Evolutionary conservation across 1,140 invertebrate species (phyloP).

Genomic region (Aphis gossypii): DNA sequence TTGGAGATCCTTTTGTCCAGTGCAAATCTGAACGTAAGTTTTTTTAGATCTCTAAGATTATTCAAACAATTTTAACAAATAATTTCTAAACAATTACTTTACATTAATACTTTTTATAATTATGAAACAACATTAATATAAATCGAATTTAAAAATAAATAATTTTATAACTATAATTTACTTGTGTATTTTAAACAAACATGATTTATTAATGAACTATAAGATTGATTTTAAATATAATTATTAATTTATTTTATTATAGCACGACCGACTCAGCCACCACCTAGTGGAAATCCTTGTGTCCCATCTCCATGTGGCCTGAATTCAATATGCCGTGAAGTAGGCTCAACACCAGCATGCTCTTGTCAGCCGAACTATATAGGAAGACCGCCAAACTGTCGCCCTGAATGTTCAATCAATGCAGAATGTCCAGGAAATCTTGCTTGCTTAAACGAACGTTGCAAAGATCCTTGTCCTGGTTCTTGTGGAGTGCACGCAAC

Average conservation of each 20-base stretch:
- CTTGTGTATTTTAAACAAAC: background rate
- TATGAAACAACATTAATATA: background rate
- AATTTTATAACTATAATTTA: background rate
- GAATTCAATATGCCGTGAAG: slow-evolving; percentile 75
- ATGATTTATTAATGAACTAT: background rate
- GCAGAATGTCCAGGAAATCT: slow-evolving; percentile 81
- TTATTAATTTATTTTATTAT: background rate
- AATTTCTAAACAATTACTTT: background rate
- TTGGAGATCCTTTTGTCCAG: slow-evolving; percentile 67
- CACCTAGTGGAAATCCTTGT: slow-evolving; percentile 66
- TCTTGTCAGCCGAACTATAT: slow-evolving; percentile 80
- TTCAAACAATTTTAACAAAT: background rate
- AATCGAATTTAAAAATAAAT: background rate
- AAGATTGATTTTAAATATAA: background rate
- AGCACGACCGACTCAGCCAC: slow-evolving; percentile 60
- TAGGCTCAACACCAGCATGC: slow-evolving; percentile 77
- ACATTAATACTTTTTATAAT: background rate
- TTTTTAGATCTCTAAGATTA: background rate
- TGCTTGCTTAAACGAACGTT: slow-evolving; percentile 82
- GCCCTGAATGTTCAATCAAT: slow-evolving; percentile 82
- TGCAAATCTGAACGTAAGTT: slow-evolving; percentile 64
- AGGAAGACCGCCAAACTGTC: slow-evolving; percentile 80
- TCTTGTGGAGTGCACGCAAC: slow-evolving; percentile 85
- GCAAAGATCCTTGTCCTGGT: slow-evolving; percentile 82
- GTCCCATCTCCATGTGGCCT: slow-evolving; percentile 66